A percentile compares a stretch with the other conserved stretches of the same genome.
These are phyloP conservation scores for Fistularia commersonii DNA, from an alignment of 2,797 vertebrate species.

Conservation along the genomic window DNA sequence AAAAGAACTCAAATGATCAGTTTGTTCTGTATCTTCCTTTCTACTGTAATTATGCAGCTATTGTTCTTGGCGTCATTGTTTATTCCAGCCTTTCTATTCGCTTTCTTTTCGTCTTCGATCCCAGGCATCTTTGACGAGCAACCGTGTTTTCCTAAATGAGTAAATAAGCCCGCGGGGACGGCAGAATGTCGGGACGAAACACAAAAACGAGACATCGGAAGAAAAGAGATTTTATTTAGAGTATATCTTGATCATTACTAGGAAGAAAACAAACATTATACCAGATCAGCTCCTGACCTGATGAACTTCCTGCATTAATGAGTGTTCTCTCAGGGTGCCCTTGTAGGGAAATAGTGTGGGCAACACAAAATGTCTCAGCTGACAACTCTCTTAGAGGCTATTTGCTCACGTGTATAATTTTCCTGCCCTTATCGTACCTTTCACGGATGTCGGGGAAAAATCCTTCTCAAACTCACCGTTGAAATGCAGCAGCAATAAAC, in stretches of 20 bases:
- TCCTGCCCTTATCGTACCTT: slow-evolving; percentile 4
- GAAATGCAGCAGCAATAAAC: slow-evolving; percentile 20
- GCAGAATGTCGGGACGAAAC: slow-evolving; percentile 31
- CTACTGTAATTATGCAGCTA: slow-evolving; percentile 56
- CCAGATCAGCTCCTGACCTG: no score
- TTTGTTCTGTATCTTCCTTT: slow-evolving; percentile 42
- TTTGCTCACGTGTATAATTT: slow-evolving; percentile 40
- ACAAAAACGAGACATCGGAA: slow-evolving; percentile 7
- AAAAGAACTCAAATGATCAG: slow-evolving; percentile 21
- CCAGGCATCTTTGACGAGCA: slow-evolving; percentile 59
- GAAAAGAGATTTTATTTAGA: background rate
- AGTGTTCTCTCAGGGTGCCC: no score
- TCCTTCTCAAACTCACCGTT: slow-evolving; percentile 5
- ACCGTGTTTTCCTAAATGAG: slow-evolving; percentile 53
- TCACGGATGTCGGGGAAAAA: slow-evolving; percentile 13
- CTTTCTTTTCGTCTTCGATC: slow-evolving; percentile 59
- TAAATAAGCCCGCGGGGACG: slow-evolving; percentile 54
- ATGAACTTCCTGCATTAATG: no score
- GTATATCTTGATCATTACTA: no score
- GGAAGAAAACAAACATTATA: no score
- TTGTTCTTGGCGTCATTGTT: slow-evolving; percentile 54
- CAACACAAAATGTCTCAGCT: no score
- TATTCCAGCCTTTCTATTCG: slow-evolving; percentile 48
- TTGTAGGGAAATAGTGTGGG: no score
- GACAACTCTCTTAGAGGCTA: slow-evolving; percentile 23